These are phyloP conservation scores for Charaxes varanes DNA, from an alignment of 1,140 invertebrate species.

Conservation along the genomic window DNA sequence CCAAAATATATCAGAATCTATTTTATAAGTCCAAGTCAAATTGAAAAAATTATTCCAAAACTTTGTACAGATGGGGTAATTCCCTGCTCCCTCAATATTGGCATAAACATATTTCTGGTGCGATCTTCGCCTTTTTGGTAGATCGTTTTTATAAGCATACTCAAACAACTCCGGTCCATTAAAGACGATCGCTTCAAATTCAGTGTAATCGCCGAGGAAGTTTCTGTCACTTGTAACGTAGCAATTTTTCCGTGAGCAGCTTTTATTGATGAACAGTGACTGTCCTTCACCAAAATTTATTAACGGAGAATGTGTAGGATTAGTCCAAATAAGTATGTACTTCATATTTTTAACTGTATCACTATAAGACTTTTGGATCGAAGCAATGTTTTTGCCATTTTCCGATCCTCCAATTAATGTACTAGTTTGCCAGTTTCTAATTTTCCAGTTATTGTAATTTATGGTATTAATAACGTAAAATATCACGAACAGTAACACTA, in stretches of 20 bases:
- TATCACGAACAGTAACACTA: no score
- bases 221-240: conserved; percentile 33
- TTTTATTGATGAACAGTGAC: conserved; percentile 27
- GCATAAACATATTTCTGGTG: conserved; percentile 41
- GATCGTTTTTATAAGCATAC: conserved; percentile 11
- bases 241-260: conserved; percentile 37
- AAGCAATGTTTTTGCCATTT: no score
- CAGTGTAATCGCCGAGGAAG: conserved; percentile 23
- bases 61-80: conserved; percentile 31
- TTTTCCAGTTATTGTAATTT: no score
- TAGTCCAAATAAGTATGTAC: conserved; percentile 42
- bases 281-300: conserved; percentile 34
- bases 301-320: conserved; percentile 25
- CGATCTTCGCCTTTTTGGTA: conserved; percentile 18
- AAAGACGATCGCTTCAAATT: conserved; percentile 36
- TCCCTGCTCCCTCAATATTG: conserved; percentile 36
- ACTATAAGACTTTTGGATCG: not conserved
- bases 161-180: conserved; percentile 30
- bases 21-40: conserved; percentile 79
- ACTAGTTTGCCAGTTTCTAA: no score
- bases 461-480: no score
- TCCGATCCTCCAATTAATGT: no score
- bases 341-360: conserved; percentile 10
- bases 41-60: conserved; percentile 71
- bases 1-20: conserved; percentile 79